Percentiles rank a stretch among this genome's conserved stretches.
Conservation (phyloP, 2,797 vertebrate genomes). For the Tadarida brasiliensis region DNA sequence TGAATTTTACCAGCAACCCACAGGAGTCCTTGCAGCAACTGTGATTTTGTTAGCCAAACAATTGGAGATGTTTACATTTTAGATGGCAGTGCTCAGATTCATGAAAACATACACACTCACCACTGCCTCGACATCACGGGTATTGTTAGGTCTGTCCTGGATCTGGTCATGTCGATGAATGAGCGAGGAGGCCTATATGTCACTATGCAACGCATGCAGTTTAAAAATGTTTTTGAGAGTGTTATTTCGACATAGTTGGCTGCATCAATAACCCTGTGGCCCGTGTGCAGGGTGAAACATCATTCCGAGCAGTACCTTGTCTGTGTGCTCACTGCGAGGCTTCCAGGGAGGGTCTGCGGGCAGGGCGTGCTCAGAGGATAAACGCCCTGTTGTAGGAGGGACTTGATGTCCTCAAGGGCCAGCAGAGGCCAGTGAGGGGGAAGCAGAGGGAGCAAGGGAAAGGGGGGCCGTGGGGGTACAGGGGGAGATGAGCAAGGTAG, state of each 20-base stretch:
- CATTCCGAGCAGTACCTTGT: neutral
- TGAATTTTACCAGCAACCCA: neutral
- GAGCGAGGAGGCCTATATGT: neutral
- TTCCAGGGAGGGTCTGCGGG: rapidly evolving
- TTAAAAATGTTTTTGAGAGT: neutral
- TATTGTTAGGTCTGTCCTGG: neutral
- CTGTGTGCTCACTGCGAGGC: neutral
- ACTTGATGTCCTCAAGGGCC: neutral
- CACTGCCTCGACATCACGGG: neutral
- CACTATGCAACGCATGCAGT: neutral
- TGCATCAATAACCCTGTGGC: neutral
- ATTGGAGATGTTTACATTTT: neutral
- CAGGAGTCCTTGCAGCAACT: neutral
- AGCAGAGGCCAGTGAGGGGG: neutral
- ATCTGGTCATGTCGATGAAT: neutral
- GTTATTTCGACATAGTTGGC: neutral
- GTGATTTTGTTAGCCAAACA: neutral
- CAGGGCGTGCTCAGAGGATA: neutral
- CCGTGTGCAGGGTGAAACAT: neutral
- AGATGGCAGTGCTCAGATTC: neutral
- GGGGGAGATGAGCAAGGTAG: neutral
- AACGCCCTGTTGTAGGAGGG: neutral
- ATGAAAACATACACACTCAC: neutral
- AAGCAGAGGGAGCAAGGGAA: neutral
- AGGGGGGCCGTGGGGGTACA: neutral